A percentile compares a stretch with the other conserved stretches of the same genome.
These are phyloP conservation scores for Neotoma lepida DNA, from an alignment of 2,113 vertebrate species.

Conservation along the genomic window DNA sequence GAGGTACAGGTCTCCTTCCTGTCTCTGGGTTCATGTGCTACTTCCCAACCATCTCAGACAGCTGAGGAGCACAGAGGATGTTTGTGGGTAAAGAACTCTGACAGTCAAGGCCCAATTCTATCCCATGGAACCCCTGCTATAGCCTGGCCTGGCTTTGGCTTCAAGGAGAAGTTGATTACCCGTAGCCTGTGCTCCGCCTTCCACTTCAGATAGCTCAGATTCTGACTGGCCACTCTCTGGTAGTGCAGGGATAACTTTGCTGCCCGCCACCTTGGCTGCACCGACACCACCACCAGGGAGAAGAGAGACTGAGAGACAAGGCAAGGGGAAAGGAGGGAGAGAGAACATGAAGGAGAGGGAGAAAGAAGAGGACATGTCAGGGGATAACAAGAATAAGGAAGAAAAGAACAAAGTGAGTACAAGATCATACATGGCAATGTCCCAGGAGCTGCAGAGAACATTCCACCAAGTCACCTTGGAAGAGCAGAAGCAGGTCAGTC, in stretches of 20 bases:
- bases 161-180: conserved; percentile 80
- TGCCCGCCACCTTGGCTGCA: conserved; percentile 83
- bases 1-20: not conserved
- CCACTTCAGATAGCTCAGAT: conserved; percentile 81
- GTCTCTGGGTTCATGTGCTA: not conserved
- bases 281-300: conserved; percentile 72
- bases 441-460: conserved; percentile 18
- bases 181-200: conserved; percentile 82
- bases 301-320: conserved; percentile 22
- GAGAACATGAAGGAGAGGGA: not conserved
- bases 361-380: not conserved
- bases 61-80: not conserved
- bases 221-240: conserved; percentile 83
- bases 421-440: not conserved
- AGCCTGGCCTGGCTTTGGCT: conserved; percentile 52
- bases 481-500: conserved; percentile 59
- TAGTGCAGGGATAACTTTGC: conserved; percentile 74
- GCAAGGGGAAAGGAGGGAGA: not conserved
- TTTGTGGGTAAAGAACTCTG: not conserved
- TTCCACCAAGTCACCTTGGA: conserved; percentile 40
- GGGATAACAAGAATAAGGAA: conserved; percentile 43
- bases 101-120: not conserved
- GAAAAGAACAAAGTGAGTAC: conserved; percentile 64
- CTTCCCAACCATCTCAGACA: not conserved
- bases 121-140: not conserved